These are phyloP conservation scores for Oxyruncus cristatus DNA, from an alignment of 2,113 vertebrate species.

Conservation along the genomic window DNA sequence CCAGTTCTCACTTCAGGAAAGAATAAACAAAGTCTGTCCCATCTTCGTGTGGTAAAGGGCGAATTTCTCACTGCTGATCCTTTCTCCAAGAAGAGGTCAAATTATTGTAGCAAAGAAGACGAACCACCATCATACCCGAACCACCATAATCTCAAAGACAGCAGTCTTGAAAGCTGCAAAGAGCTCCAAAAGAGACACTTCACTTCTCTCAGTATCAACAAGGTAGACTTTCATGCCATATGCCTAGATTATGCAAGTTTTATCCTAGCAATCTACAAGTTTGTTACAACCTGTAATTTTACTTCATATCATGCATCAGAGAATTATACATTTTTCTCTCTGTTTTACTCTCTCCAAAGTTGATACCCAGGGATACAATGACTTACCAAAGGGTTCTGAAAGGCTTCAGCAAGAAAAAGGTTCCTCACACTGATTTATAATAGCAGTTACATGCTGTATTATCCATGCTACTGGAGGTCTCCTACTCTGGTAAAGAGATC, in stretches of 20 bases:
- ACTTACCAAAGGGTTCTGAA: not conserved
- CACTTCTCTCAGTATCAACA: not conserved
- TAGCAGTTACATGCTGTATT: not conserved
- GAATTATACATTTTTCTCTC: not conserved
- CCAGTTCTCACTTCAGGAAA: not conserved
- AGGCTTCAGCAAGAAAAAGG: not conserved
- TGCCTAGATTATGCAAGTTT: not conserved
- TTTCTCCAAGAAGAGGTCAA: not conserved
- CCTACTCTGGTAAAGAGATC: not conserved
- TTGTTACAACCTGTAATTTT: not conserved
- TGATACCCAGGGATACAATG: not conserved
- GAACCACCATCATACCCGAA: not conserved
- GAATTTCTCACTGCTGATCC: not conserved
- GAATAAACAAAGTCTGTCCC: not conserved
- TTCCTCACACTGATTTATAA: not conserved
- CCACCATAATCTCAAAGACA: not conserved
- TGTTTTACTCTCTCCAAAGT: not conserved
- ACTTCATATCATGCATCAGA: not conserved
- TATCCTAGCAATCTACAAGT: not conserved
- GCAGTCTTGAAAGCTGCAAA: not conserved
- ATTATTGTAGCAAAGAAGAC: not conserved
- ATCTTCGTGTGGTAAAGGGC: not conserved
- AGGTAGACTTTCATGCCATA: not conserved
- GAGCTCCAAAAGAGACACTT: not conserved
- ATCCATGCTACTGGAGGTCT: not conserved